Conservation (phyloP, 1,140 invertebrate species). For the Hylaeus anthracinus region DNA sequence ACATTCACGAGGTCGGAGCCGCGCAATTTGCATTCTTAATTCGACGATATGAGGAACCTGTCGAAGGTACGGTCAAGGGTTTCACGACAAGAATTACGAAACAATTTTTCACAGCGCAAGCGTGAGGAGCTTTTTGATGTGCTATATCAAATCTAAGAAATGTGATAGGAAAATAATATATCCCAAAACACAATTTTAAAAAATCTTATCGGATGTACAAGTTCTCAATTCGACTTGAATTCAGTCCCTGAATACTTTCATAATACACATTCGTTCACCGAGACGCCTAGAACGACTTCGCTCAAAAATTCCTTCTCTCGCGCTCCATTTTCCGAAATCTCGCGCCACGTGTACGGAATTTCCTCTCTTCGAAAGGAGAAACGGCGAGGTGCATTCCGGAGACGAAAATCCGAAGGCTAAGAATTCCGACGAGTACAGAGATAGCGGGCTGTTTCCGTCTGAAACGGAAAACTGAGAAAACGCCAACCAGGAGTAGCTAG, state of each 20-base stretch:
- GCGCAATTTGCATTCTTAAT: constrained; percentile 74
- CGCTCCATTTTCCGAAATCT: not conserved
- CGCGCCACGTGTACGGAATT: constrained; percentile 16
- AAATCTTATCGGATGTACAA: no score
- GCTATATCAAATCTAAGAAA: no score
- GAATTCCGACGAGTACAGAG: constrained; percentile 21
- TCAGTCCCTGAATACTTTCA: no score
- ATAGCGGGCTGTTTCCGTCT: constrained; percentile 38
- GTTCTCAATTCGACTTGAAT: no score
- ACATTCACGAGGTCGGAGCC: constrained; percentile 32
- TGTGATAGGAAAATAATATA: no score
- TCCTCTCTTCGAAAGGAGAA: not conserved
- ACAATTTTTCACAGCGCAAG: no score
- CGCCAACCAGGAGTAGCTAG: constrained; percentile 1
- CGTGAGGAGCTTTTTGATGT: no score
- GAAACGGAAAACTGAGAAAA: constrained; percentile 51
- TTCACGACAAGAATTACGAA: not conserved
- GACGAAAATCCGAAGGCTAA: constrained; percentile 13
- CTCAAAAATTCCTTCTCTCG: not conserved
- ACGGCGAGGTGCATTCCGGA: not conserved
- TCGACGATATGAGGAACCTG: constrained; percentile 58
- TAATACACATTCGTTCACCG: no score
- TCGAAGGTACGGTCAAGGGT: constrained; percentile 35
- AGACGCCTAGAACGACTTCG: no score
- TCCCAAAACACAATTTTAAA: no score